Base-by-base conservation (phyloP, 2,797 vertebrate genomes). In the Sebastes diploproa region DNA sequence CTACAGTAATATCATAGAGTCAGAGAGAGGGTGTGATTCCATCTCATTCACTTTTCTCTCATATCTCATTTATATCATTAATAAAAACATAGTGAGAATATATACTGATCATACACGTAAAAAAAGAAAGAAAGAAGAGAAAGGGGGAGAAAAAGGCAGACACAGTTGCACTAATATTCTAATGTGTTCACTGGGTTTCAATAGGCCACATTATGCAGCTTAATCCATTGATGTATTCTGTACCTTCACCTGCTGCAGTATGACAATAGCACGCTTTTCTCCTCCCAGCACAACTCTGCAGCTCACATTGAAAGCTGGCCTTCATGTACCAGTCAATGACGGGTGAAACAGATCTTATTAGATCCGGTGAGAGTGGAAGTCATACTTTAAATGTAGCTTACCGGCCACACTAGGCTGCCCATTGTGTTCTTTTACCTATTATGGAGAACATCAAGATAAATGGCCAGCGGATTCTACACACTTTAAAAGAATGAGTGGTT, bases 141-240 rank as follows among this genome's bases (percentile, higher is more conserved):
- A 22, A 22, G 16, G 0, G 23, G 70, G 42, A 66, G 29, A 68
- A 29, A 73, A 60, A 71, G 36, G 54, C 58, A 4, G 32, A 63
- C 50, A 46, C 66, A 76, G 52, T 42, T 71, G 76, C 68, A 34
- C 36, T 68, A 73, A 82, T 78, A 62, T 67, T 82, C 59, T 74
- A 64, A 89, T 82, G 74, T 83, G 88, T 36, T 82, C 85, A 92
- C 16, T 90, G 85, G 66, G n/a, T 88, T 79, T 91, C 73, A 90
- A 85, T 82, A 18, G 81, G 82, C 74, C 77, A 72, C 78, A 86
- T 90, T 86, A 89, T 84, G 58, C 82, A 79, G 83, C 77, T 80
- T 81, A 74, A 89, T 85, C 68, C 71, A 75, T 63, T 81, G 71
- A 83, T 81, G 78, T 83, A 83, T 85, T 86, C 83, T 85, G 68